Percentiles rank a stretch among this genome's conserved stretches.
Evolutionary conservation across 2,797 vertebrate genomes (phyloP).

Genomic region (Enteromius afrohamiltoni): DNA sequence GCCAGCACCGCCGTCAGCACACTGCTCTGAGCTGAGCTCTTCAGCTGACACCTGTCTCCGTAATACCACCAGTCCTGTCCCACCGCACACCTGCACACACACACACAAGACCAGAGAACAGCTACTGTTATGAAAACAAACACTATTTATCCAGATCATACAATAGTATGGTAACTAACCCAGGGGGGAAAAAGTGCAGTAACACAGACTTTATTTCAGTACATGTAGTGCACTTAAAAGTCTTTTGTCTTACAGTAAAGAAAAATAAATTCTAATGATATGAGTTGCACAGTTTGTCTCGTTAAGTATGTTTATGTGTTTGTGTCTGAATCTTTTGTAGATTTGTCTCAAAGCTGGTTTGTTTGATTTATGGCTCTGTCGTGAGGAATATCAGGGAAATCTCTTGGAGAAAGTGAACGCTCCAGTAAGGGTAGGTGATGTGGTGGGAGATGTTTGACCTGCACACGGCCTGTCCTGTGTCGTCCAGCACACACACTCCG

Average conservation of each 20-base stretch:
- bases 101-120: neutral
- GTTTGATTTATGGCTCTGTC: neutral
- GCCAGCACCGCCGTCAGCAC: conserved; percentile 75
- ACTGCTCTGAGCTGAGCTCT: conserved; percentile 73
- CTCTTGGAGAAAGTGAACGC: no score
- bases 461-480: conserved; percentile 38
- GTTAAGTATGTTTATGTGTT: neutral
- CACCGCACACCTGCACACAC: conserved; percentile 79
- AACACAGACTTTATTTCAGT: no score
- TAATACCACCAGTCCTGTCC: conserved; percentile 86
- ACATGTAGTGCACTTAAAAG: no score
- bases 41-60: conserved; percentile 81
- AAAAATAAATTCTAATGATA: no score
- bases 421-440: no score
- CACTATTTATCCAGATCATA: no score
- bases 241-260: no score
- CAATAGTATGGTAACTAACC: no score
- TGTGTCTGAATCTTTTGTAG: no score
- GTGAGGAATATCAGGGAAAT: neutral
- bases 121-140: neutral
- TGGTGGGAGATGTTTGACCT: conserved; percentile 34
- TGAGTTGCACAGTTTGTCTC: neutral
- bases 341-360: no score
- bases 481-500: conserved; percentile 43
- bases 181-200: no score